Evolutionary conservation across 2,888 invertebrate genomes (phyloP), one percentile per base, ranked within the genome.

Genomic region (Tolmerus cingulatus): DNA sequence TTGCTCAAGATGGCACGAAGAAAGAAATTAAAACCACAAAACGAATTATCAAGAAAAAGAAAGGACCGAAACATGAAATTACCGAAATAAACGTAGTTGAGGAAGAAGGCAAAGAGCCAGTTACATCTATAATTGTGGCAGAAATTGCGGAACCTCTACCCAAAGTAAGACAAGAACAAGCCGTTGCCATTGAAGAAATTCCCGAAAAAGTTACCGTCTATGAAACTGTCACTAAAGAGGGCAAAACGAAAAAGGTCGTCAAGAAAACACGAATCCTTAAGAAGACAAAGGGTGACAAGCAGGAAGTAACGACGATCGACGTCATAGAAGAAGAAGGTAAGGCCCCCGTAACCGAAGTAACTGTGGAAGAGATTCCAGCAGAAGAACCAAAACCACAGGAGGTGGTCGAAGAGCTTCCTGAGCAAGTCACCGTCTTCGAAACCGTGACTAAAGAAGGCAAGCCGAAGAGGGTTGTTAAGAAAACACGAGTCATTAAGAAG

Each of bases 291-390:
- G 88, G 90, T n/a, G 88, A 89, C 78, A 92, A 91, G 89, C 90
- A 92, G 79, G 91, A 93, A 89, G 90, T 92, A 16, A 93, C 92
- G 0, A 91, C 92, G 90, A 92, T 93, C 81, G 89, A 91, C 23
- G 92, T 92, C 3, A 90, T 92, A 30, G 90, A 91, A 89, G 89
- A 90, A 87, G 89, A 90, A 88, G 89, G 90, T 30, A 88, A 89
- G 51, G 86, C 87, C 85, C 89, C 89, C 0, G 87, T 89, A 74
- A 89, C 88, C 88, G 90, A 76, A n/a, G 89, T 89, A 0, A 91
- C 91, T 86, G 91, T 93, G 8, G 90, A 90, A 74, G 90, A 92
- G 90, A 51, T 90, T 90, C 88, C 89, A 23, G 34, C 76, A 16
- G 89, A 89, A 19, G 89, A 89, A 19, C 1, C 2, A 55, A 51